phyloP scores from a whole-genome alignment of 2,797 vertebrate species.

The Helarctos malayanus region DNA sequence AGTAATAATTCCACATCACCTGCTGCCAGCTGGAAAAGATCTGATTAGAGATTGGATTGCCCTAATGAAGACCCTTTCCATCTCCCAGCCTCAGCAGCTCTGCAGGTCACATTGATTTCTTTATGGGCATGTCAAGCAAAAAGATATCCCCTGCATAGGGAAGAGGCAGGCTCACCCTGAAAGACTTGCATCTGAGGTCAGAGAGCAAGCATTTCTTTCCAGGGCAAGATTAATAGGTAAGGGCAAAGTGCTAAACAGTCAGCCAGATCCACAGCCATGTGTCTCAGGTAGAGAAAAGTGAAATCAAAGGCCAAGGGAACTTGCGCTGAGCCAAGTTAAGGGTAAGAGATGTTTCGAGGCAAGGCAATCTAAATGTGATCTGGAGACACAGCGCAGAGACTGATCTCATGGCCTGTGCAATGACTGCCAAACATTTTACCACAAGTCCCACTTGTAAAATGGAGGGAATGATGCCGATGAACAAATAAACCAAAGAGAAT shows the following conservation, averaged over 20 bases:
- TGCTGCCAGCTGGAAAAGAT: conserved; percentile 16
- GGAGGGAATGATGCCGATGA: neutral
- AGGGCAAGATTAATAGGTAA: conserved; percentile 66
- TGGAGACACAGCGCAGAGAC: neutral
- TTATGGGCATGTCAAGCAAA: conserved; percentile 62
- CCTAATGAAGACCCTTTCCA: conserved; percentile 61
- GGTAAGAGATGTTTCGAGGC: neutral
- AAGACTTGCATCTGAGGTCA: conserved; percentile 34
- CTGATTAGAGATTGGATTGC: conserved; percentile 61
- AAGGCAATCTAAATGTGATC: neutral
- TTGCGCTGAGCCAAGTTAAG: neutral
- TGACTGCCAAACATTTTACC: neutral
- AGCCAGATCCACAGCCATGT: conserved; percentile 25
- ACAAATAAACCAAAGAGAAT: conserved; percentile 35
- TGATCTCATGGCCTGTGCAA: neutral
- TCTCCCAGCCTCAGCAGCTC: conserved; percentile 49
- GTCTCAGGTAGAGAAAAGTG: conserved; percentile 51
- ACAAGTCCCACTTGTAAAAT: neutral
- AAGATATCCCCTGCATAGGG: conserved; percentile 3
- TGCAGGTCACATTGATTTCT: conserved; percentile 65
- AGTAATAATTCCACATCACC: conserved; percentile 56
- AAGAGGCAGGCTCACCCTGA: conserved; percentile 27
- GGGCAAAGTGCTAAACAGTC: conserved; percentile 44
- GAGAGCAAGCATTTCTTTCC: conserved; percentile 39
- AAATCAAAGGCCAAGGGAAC: conserved; percentile 60